A percentile compares a stretch with the other conserved stretches of the same genome.
phyloP scores from a whole-genome alignment of 2,797 vertebrate species.

The Cichlasoma orientale region DNA sequence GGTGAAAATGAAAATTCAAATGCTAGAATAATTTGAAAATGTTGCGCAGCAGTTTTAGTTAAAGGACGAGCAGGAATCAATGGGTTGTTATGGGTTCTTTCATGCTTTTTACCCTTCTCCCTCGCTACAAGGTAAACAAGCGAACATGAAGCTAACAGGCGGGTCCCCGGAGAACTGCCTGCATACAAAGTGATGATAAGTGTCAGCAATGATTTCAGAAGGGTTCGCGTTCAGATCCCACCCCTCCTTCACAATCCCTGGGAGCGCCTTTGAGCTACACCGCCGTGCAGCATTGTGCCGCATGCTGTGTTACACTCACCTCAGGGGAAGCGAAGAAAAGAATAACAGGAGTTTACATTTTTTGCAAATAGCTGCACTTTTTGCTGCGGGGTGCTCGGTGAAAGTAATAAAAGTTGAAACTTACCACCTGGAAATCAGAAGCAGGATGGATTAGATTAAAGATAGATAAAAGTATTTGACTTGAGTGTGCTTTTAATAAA shows the following conservation, averaged over 20 bases:
- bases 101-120: conserved; percentile 38
- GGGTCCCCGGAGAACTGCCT: conserved; percentile 63
- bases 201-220: conserved; percentile 77
- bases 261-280: conserved; percentile 60
- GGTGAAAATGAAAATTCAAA: conserved; percentile 30
- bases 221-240: conserved; percentile 62
- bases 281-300: background rate
- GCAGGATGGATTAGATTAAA: conserved; percentile 52
- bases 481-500: conserved; percentile 50
- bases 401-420: conserved; percentile 54
- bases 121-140: conserved; percentile 65
- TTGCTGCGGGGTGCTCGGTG: conserved; percentile 23
- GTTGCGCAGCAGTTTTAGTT: conserved; percentile 6
- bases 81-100: conserved; percentile 47
- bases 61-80: conserved; percentile 39
- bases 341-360: conserved; percentile 56
- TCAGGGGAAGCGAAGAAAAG: conserved; percentile 48
- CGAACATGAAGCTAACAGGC: conserved; percentile 66
- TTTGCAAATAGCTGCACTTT: conserved; percentile 7
- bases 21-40: conserved; percentile 28
- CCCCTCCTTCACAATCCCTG: conserved; percentile 56
- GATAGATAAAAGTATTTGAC: conserved; percentile 36
- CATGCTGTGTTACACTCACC: conserved; percentile 45
- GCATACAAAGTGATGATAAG: conserved; percentile 74
- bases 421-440: conserved; percentile 56